phyloP scores from a whole-genome alignment of 1,140 invertebrate genomes.

The Pectinophora gossypiella region DNA sequence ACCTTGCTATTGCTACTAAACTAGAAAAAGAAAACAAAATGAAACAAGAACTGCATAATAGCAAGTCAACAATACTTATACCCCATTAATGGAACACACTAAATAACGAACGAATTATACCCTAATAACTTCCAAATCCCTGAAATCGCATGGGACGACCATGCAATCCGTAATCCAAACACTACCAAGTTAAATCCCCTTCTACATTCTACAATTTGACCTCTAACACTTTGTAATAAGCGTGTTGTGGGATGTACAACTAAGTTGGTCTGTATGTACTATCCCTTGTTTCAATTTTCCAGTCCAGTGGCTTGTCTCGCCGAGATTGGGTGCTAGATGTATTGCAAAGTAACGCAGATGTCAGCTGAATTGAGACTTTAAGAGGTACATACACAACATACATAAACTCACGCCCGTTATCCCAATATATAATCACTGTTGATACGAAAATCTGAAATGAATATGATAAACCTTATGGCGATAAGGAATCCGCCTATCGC shows the following conservation, averaged over 20 bases:
- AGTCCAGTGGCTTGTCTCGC: conserved; percentile 46
- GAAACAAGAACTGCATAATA: neutral
- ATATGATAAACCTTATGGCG: too few relatives aligned
- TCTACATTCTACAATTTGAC: conserved; percentile 4
- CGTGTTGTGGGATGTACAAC: neutral
- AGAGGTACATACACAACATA: too few relatives aligned
- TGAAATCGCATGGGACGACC: conserved; percentile 46
- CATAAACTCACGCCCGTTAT: too few relatives aligned
- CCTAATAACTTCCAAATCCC: conserved; percentile 48
- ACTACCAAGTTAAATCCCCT: neutral
- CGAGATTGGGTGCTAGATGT: conserved; percentile 36
- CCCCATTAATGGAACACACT: too few relatives aligned
- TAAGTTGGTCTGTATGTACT: conserved; percentile 2
- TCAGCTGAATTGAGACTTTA: conserved; percentile 29
- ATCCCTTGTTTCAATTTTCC: conserved; percentile 70
- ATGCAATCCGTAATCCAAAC: conserved; percentile 1
- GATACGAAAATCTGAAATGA: too few relatives aligned
- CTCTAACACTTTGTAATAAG: conserved; percentile 11
- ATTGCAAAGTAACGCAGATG: conserved; percentile 30
- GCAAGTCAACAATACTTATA: neutral
- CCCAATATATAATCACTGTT: too few relatives aligned
- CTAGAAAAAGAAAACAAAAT: too few relatives aligned
- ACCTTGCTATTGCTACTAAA: too few relatives aligned
- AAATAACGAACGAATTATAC: conserved; percentile 29
- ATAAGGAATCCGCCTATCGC: too few relatives aligned